Conservation (phyloP, 2,113 vertebrate species). For the Zosterops lateralis region DNA sequence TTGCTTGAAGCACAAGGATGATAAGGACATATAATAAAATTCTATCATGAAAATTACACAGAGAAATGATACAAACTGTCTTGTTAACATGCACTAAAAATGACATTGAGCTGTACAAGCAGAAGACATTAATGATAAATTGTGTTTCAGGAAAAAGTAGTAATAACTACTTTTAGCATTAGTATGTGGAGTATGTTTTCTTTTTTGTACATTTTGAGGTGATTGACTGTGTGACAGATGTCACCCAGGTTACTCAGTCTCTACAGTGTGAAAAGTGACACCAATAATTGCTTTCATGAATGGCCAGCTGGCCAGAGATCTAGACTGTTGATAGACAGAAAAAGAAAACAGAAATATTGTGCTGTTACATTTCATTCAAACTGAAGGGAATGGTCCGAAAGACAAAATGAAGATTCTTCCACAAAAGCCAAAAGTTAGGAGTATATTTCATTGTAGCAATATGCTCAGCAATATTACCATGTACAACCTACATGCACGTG, state of each 20-base stretch:
- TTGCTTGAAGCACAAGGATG: neutral
- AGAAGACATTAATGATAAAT: neutral
- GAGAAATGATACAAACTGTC: neutral
- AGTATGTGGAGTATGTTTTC: neutral
- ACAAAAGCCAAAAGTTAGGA: neutral
- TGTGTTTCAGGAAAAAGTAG: neutral
- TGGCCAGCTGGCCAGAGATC: neutral
- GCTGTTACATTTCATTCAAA: neutral
- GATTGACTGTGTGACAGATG: neutral
- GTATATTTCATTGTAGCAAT: neutral
- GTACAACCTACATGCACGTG: accelerated
- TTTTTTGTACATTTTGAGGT: neutral
- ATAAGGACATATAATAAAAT: neutral
- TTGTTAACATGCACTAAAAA: neutral
- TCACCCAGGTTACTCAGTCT: neutral
- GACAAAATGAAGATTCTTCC: neutral
- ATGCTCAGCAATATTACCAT: neutral
- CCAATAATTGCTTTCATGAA: neutral
- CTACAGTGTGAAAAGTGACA: neutral
- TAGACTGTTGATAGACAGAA: neutral
- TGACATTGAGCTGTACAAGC: neutral
- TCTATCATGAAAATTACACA: neutral
- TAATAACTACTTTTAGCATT: neutral
- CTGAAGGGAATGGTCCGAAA: neutral
- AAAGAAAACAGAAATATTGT: neutral